These are phyloP conservation scores for Hydrophis major DNA, from an alignment of 2,797 vertebrate species.

Conservation along the genomic window DNA sequence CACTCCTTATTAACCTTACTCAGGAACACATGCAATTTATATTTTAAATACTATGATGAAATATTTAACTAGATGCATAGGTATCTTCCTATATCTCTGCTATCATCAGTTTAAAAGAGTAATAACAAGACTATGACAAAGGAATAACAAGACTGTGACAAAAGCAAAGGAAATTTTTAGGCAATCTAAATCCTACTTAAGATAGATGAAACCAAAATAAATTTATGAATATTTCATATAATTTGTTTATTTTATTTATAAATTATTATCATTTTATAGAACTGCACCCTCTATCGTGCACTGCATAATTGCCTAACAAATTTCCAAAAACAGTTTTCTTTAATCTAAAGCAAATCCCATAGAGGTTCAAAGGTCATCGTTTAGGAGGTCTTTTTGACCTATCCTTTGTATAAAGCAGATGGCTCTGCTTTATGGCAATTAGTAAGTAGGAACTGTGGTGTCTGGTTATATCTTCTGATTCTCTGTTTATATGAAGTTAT, in stretches of 20 bases:
- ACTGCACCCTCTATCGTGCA: constrained; percentile 52
- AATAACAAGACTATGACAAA: not conserved
- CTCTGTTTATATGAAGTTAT: constrained; percentile 70
- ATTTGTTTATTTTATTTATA: constrained; percentile 23
- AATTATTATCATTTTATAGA: constrained; percentile 36
- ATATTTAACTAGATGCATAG: not conserved
- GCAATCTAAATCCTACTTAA: not conserved
- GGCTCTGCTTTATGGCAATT: constrained; percentile 71
- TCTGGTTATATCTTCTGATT: constrained; percentile 71
- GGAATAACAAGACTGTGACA: not conserved
- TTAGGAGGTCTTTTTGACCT: constrained; percentile 66
- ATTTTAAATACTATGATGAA: not conserved
- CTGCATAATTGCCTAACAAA: constrained; percentile 54
- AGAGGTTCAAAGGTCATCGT: constrained; percentile 69
- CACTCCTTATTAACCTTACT: not conserved
- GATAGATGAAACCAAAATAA: constrained; percentile 11
- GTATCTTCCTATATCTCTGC: not conserved
- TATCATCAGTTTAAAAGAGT: not conserved
- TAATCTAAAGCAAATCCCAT: constrained; percentile 61
- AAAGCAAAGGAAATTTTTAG: not conserved
- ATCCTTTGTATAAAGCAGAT: constrained; percentile 70
- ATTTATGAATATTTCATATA: constrained; percentile 6
- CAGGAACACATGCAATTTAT: not conserved
- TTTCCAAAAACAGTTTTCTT: constrained; percentile 59
- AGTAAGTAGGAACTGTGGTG: constrained; percentile 72